Base-by-base conservation (phyloP, 2,888 invertebrate species). In the Odontomyia ornata region DNA sequence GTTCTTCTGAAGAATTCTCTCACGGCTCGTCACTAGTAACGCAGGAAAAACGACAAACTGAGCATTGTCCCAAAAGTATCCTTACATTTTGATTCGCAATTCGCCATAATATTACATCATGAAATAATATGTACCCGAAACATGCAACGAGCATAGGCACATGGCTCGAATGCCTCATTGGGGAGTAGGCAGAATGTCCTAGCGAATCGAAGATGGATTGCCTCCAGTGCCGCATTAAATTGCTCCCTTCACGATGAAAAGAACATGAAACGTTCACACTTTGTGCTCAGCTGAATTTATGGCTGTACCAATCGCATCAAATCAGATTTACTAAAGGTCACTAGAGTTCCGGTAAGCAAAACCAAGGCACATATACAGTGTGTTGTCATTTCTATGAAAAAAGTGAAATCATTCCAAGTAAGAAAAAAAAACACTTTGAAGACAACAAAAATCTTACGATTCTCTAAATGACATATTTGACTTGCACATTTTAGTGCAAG, bases 251-350 rank as follows among this genome's bases (percentile, higher is more conserved):
- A 57, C 73, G 73, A 73, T 73, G 57, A 73, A 73, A 71, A 57
- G 60, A 28, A 25, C 73, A 73, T 57, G 73, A 73, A 73, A 73
- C 73, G 73, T 73, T 73, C 57, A 47, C 73, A 73, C 73, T 57
- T 73, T 36, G 73, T 43, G 23, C 30, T 36, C 36, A 5, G n/a
- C 30, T 36, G 52, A 57, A 73, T 73, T 73, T 73, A 73, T 73
- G 36, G 36, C 28, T 11, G 15, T 15, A 27, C 47, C 67, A 15
- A 43, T 67, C 67, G 67, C 4, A 9, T 64, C 64, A 30, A 5
- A 64, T 64, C 64, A 64, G 64, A 64, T 64, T 64, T 11, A 64
- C n/a, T 18, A 64, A 64, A 23, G 64, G 64, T 64, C 64, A 64
- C n/a, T 64, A 9, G 7, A 52, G 4, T 13, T 3, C 15, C 15